phyloP scores from a whole-genome alignment of 64 coral and sea anemone genomes.

The Acropora tenuis region DNA sequence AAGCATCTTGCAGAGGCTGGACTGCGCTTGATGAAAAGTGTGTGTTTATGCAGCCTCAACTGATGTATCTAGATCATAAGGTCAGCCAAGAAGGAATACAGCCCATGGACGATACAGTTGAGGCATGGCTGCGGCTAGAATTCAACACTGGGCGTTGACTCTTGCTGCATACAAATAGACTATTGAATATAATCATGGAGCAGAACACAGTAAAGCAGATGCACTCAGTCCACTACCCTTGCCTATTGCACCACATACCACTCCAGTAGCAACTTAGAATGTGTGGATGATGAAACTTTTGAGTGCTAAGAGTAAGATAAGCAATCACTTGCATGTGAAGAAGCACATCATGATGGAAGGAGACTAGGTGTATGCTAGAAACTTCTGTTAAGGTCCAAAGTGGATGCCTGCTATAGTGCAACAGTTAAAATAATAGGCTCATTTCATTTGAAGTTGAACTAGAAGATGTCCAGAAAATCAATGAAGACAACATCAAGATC shows the following conservation, averaged over 20 bases:
- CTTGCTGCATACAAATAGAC: constrained; percentile 13
- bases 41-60: not conserved
- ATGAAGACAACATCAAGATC: no score
- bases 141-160: constrained; percentile 26
- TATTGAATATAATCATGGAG: not conserved
- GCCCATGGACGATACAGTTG: no score
- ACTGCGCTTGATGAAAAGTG: not conserved
- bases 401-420: no score
- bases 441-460: no score
- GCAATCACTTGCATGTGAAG: no score
- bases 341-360: no score
- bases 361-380: no score
- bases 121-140: constrained; percentile 13
- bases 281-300: not conserved
- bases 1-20: not conserved
- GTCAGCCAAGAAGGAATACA: no score
- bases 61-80: no score
- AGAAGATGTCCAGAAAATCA: no score
- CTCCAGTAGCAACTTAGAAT: not conserved
- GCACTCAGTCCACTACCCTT: constrained; percentile 11
- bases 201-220: constrained; percentile 18
- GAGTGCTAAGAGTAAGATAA: not conserved
- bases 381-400: no score
- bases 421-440: no score
- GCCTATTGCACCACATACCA: not conserved